Evolutionary conservation across 1,140 invertebrate species (phyloP).

Genomic region (Drosophila orena): DNA sequence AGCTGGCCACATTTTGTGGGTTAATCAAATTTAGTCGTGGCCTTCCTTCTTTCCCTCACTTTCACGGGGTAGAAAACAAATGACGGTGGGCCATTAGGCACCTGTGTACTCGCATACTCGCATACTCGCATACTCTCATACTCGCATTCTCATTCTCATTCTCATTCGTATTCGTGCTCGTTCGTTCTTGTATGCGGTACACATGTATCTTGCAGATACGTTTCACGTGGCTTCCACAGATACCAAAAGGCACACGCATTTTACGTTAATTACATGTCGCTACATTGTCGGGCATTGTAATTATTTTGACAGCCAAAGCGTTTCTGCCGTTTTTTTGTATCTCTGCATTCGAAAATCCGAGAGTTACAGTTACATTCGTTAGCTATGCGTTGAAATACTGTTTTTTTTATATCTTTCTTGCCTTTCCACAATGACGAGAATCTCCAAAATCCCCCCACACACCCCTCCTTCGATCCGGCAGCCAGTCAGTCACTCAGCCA

Average conservation of each 20-base stretch:
- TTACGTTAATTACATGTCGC: conserved; percentile 79
- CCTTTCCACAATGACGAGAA: conserved; percentile 51
- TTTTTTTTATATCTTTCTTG: conserved; percentile 31
- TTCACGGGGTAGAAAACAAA: conserved; percentile 14
- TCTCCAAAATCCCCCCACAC: conserved; percentile 6
- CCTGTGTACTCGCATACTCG: conserved; percentile 36
- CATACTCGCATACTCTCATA: too few relatives aligned
- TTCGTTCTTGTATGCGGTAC: conserved; percentile 6
- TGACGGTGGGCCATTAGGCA: conserved; percentile 47
- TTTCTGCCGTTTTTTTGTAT: conserved; percentile 45
- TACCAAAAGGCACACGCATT: conserved; percentile 64
- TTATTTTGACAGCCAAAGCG: conserved; percentile 72
- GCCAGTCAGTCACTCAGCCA: conserved; percentile 26
- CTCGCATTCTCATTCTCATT: too few relatives aligned
- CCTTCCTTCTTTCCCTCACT: conserved; percentile 10
- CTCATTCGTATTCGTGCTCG: background rate
- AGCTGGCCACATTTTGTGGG: conserved; percentile 51
- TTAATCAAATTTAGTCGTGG: conserved; percentile 75
- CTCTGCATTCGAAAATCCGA: conserved; percentile 29
- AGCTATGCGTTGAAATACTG: conserved; percentile 47
- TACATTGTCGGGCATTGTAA: conserved; percentile 71
- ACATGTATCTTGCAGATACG: conserved; percentile 38
- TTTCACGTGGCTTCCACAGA: conserved; percentile 43
- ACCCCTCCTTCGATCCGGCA: conserved; percentile 21
- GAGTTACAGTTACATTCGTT: conserved; percentile 61